Percentiles rank a stretch among this genome's conserved stretches.
These are phyloP conservation scores for Mixornis gularis DNA, from an alignment of 2,113 vertebrate species.

Conservation along the genomic window DNA sequence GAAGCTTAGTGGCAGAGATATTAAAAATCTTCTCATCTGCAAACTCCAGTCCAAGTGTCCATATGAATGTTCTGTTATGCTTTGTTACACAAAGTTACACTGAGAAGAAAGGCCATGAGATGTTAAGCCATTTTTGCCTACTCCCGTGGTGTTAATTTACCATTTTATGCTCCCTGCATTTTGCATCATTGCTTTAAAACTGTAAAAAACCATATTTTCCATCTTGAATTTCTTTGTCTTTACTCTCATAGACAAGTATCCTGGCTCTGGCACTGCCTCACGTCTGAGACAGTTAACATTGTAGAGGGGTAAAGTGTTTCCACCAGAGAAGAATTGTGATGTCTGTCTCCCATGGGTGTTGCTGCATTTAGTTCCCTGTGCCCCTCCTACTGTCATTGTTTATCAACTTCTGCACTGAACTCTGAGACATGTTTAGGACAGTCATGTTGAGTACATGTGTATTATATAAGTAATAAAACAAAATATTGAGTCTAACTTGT, in stretches of 20 bases:
- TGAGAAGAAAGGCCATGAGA: background rate
- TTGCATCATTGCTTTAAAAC: background rate
- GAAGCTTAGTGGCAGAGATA: background rate
- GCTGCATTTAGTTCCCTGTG: background rate
- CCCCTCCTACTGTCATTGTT: background rate
- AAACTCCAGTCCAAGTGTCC: background rate
- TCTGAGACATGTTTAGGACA: background rate
- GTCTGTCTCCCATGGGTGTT: background rate
- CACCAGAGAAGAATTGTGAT: background rate
- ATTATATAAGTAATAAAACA: background rate
- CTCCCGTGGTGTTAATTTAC: background rate
- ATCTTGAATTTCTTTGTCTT: background rate
- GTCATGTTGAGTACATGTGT: background rate
- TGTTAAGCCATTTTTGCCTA: background rate
- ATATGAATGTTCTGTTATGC: background rate
- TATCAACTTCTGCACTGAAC: background rate
- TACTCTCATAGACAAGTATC: background rate
- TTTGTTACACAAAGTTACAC: background rate
- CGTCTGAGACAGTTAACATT: background rate
- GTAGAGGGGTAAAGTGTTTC: background rate
- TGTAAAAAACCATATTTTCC: background rate
- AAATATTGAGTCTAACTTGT: background rate
- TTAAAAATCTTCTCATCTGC: background rate
- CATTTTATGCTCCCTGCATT: background rate
- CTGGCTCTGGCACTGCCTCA: background rate